Percentiles rank a stretch among this genome's conserved stretches.
Conservation (phyloP, 2,888 invertebrate species). For the Limenitis camilla region DNA sequence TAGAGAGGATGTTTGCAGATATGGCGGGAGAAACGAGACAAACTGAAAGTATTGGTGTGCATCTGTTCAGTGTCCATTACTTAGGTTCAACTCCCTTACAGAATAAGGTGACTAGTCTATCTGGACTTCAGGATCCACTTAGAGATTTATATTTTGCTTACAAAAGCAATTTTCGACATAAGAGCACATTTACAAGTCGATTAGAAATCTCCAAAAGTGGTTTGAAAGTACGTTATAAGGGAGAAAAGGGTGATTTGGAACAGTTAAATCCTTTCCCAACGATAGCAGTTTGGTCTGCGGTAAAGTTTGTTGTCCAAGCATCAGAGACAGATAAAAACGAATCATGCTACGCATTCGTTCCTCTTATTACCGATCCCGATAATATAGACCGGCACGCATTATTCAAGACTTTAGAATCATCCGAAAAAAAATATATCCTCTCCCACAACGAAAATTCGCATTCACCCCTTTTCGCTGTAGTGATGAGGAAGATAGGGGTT, state of each 20-base stretch:
- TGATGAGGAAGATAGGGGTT: slow-evolving; percentile 87
- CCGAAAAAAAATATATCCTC: slow-evolving; percentile 74
- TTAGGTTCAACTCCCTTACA: slow-evolving; percentile 86
- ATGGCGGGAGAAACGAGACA: slow-evolving; percentile 75
- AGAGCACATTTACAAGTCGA: slow-evolving; percentile 72
- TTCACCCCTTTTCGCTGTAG: slow-evolving; percentile 91
- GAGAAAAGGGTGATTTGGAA: slow-evolving; percentile 76
- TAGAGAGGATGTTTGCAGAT: slow-evolving; percentile 89
- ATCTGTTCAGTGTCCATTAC: slow-evolving; percentile 84
- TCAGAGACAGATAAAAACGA: slow-evolving; percentile 71
- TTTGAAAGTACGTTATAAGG: slow-evolving; percentile 81
- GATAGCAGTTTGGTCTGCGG: slow-evolving; percentile 94
- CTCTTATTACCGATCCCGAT: slow-evolving; percentile 87
- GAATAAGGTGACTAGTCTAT: slow-evolving; percentile 86
- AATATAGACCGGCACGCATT: slow-evolving; percentile 82
- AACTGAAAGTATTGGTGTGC: slow-evolving; percentile 71
- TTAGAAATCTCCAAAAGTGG: slow-evolving; percentile 81
- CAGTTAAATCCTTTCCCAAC: slow-evolving; percentile 89
- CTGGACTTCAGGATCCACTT: slow-evolving; percentile 87
- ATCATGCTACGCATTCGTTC: slow-evolving; percentile 84
- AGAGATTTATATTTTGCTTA: slow-evolving; percentile 81
- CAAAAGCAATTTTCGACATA: slow-evolving; percentile 69
- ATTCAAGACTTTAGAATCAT: slow-evolving; percentile 72
- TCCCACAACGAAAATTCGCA: slow-evolving; percentile 78
- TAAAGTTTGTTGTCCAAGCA: slow-evolving; percentile 85